phyloP scores from a whole-genome alignment of 30 jellyfish, hydroid and myxozoan genomes.

The Hydractinia echinata region DNA sequence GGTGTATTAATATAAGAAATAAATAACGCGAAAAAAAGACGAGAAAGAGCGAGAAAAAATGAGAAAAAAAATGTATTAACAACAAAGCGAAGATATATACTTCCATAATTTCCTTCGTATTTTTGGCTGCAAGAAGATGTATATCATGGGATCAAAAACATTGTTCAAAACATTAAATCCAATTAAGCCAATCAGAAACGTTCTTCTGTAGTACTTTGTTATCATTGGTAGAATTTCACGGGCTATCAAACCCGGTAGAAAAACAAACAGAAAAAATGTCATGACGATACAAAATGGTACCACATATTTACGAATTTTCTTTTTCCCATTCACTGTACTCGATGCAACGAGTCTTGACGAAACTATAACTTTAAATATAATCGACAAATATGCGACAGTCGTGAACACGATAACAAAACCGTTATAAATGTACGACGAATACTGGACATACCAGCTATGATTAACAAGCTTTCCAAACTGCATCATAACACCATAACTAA shows the following conservation, averaged over 20 bases:
- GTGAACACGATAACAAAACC: slow-evolving; percentile 2
- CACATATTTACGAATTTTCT: not conserved
- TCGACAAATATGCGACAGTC: not conserved
- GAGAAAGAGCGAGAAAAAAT: no score
- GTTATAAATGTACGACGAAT: not conserved
- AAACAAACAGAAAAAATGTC: not conserved
- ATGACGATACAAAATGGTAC: slow-evolving; percentile 5
- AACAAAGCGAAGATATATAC: no score
- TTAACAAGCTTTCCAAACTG: not conserved
- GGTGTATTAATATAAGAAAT: no score
- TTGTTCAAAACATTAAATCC: slow-evolving; percentile 10
- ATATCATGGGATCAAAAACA: not conserved
- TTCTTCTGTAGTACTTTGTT: not conserved
- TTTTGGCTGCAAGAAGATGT: slow-evolving; percentile 8
- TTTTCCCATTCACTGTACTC: not conserved
- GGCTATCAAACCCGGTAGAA: not conserved
- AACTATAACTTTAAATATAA: not conserved
- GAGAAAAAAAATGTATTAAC: no score
- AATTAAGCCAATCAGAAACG: not conserved
- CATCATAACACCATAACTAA: not conserved
- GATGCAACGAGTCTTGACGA: not conserved
- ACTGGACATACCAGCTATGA: not conserved
- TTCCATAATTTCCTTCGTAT: not conserved
- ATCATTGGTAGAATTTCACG: not conserved
- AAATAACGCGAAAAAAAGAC: no score